These are phyloP conservation scores for Centrocercus urophasianus DNA, from an alignment of 2,113 vertebrate genomes.

Conservation along the genomic window DNA sequence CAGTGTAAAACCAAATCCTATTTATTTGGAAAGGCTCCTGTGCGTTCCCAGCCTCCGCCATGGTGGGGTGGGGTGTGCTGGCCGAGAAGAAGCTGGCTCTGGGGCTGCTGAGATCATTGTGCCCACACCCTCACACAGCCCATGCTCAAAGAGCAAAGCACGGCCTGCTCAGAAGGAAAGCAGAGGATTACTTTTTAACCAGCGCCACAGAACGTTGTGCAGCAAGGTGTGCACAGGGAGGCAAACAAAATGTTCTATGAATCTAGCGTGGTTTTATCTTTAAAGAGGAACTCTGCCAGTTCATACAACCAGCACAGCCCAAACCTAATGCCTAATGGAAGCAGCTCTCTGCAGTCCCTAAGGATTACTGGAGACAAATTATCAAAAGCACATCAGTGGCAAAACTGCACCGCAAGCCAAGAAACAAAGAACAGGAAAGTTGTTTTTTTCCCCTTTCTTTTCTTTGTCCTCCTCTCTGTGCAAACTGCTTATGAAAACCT, in stretches of 20 bases:
- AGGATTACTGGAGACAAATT: slow-evolving; percentile 28
- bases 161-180: not conserved
- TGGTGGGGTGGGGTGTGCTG: not conserved
- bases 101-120: slow-evolving; percentile 40
- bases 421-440: slow-evolving; percentile 13
- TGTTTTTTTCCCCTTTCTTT: not conserved
- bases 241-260: not conserved
- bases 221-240: not conserved
- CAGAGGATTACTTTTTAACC: not conserved
- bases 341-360: not conserved
- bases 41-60: not conserved
- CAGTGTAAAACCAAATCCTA: not conserved
- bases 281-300: not conserved
- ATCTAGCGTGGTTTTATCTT: not conserved
- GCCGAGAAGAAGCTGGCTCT: slow-evolving; percentile 18
- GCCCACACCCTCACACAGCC: slow-evolving; percentile 51
- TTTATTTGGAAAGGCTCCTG: not conserved
- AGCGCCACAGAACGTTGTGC: not conserved
- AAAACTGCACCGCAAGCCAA: slow-evolving; percentile 8
- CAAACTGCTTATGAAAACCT: not conserved
- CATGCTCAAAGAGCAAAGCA: not conserved
- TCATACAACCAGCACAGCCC: not conserved
- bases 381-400: not conserved
- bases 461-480: no score
- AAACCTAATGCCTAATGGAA: not conserved